Conservation (phyloP, 2,888 invertebrate genomes). For the Heteromyza rotundicornis region DNA sequence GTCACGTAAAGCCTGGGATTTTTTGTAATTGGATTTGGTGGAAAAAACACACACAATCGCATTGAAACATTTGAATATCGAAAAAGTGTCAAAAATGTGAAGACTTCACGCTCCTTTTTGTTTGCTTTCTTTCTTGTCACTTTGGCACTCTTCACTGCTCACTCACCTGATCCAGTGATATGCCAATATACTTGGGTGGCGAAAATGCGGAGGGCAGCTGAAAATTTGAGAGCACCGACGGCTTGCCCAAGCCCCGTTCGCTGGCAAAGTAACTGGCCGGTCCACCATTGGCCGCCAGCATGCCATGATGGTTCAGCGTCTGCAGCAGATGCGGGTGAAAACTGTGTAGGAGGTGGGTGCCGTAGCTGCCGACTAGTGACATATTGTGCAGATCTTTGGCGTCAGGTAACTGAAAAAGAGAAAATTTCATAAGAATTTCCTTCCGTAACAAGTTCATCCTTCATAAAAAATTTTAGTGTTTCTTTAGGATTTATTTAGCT, state of each 20-base stretch:
- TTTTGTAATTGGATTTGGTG: conserved; percentile 36
- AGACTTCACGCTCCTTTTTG: too few species aligned
- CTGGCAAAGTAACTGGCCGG: conserved; percentile 59
- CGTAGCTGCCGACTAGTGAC: conserved; percentile 72
- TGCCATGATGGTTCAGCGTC: conserved; percentile 69
- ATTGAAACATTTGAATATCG: background rate
- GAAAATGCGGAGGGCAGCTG: conserved; percentile 76
- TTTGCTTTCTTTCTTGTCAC: too few species aligned
- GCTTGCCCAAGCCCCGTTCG: conserved; percentile 65
- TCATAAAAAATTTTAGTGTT: too few species aligned
- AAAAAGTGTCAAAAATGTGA: conserved; percentile 5
- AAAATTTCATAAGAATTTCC: too few species aligned
- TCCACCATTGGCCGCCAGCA: conserved; percentile 64
- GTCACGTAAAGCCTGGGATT: conserved; percentile 10
- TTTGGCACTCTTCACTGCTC: too few species aligned
- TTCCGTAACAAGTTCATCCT: too few species aligned
- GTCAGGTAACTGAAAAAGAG: conserved; percentile 63
- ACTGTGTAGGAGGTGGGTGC: conserved; percentile 74
- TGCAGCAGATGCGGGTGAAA: conserved; percentile 76
- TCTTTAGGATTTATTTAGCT: too few species aligned
- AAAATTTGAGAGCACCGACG: conserved; percentile 69
- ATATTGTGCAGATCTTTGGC: conserved; percentile 70
- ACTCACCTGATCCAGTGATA: conserved; percentile 62
- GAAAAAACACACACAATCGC: background rate
- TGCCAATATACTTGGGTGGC: conserved; percentile 70